Percentiles rank a stretch among this genome's conserved stretches.
Evolutionary conservation across 2,797 vertebrate species (phyloP).

Genomic region (Acipenser ruthenus): DNA sequence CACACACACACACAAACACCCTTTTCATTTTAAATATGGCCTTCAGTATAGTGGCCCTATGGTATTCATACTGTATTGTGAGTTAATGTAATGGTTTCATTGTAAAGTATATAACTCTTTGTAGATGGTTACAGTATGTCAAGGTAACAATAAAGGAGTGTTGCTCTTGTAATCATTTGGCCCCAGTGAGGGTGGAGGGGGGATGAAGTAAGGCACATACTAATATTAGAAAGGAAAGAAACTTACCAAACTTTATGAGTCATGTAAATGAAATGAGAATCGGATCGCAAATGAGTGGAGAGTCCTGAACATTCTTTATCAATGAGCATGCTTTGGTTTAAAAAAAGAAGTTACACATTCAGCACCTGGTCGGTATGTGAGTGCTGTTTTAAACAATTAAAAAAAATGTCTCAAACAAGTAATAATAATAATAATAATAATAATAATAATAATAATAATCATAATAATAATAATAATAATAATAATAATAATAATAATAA

Average conservation of each 20-base stretch:
- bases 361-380: background rate
- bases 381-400: background rate
- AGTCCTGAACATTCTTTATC: conserved; percentile 1
- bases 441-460: too few relatives aligned
- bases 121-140: background rate
- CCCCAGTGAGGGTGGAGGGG: background rate
- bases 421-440: too few relatives aligned
- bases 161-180: background rate
- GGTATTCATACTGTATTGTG: background rate
- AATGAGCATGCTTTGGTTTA: background rate
- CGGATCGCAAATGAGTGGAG: background rate
- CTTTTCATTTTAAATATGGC: background rate
- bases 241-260: conserved; percentile 1
- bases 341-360: background rate
- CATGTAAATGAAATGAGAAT: conserved; percentile 10
- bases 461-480: too few relatives aligned
- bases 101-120: background rate
- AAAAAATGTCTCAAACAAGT: too few relatives aligned
- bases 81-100: background rate
- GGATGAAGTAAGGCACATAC: conserved; percentile 3
- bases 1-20: background rate
- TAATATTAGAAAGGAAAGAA: conserved; percentile 9
- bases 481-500: too few relatives aligned
- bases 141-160: background rate
- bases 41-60: background rate